These are phyloP conservation scores for Pantherophis guttatus DNA, from an alignment of 2,113 vertebrate species.

Conservation along the genomic window DNA sequence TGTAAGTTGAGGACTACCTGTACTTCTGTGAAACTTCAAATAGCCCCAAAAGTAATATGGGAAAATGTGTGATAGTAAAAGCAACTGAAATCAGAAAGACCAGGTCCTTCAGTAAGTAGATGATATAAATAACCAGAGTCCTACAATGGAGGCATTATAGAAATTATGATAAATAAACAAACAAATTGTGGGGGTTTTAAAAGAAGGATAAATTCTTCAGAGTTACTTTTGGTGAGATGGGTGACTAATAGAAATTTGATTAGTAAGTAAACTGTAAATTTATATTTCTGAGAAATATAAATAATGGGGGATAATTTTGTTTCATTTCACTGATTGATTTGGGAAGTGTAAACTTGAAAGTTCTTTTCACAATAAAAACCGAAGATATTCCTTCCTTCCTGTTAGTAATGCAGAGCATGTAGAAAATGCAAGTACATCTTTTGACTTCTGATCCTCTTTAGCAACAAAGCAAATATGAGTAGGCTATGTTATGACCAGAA, in stretches of 20 bases:
- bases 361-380: neutral
- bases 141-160: neutral
- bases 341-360: neutral
- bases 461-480: conserved; percentile 11
- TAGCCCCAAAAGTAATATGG: neutral
- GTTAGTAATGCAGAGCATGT: neutral
- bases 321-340: neutral
- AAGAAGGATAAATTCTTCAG: neutral
- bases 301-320: neutral
- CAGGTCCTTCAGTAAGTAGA: neutral
- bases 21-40: neutral
- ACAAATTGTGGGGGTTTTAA: neutral
- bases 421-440: neutral
- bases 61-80: neutral
- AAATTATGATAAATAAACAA: neutral
- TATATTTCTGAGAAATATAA: neutral
- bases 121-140: neutral
- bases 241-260: neutral
- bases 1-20: neutral
- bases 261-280: neutral
- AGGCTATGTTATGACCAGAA: conserved; percentile 14
- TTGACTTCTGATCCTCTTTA: conserved; percentile 42
- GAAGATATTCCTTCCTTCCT: neutral
- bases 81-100: neutral
- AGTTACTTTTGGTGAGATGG: neutral